These are phyloP conservation scores for Sminthopsis crassicaudata DNA, from an alignment of 2,113 vertebrate species.

Conservation along the genomic window DNA sequence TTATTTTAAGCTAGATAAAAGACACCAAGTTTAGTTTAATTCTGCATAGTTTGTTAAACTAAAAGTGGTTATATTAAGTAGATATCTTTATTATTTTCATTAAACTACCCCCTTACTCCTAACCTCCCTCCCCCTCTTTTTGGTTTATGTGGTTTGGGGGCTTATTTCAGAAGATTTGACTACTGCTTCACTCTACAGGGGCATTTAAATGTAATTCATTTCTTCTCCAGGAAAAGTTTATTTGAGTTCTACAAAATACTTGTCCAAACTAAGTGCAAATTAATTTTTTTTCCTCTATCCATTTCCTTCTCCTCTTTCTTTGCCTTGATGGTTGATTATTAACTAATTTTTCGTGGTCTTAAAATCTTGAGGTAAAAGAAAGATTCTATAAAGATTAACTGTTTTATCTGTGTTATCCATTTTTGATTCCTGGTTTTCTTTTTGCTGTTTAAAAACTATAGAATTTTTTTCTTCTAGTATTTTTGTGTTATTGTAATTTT, in stretches of 20 bases:
- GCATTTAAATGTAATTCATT: neutral
- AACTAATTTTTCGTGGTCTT: neutral
- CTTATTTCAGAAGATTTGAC: neutral
- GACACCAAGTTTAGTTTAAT: neutral
- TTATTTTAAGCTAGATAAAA: conserved; percentile 13
- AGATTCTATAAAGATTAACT: neutral
- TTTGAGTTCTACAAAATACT: neutral
- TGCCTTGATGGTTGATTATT: neutral
- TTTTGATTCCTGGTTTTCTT: neutral
- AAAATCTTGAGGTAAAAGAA: neutral
- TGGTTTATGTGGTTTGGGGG: neutral
- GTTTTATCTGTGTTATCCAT: neutral
- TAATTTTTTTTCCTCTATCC: neutral
- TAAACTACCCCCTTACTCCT: neutral
- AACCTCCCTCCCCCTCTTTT: neutral
- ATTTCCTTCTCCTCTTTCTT: neutral
- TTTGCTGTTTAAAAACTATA: neutral
- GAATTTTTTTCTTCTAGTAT: neutral
- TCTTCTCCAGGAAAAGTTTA: neutral
- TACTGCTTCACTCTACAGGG: neutral
- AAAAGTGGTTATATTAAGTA: neutral
- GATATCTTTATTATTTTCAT: neutral
- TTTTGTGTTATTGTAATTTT: neutral
- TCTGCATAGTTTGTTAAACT: conserved; percentile 4
- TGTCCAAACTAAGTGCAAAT: neutral